Evolutionary conservation across 2,797 vertebrate genomes (phyloP), one percentile per base, ranked within the genome.

Genomic region (Gobio occitaniae): DNA sequence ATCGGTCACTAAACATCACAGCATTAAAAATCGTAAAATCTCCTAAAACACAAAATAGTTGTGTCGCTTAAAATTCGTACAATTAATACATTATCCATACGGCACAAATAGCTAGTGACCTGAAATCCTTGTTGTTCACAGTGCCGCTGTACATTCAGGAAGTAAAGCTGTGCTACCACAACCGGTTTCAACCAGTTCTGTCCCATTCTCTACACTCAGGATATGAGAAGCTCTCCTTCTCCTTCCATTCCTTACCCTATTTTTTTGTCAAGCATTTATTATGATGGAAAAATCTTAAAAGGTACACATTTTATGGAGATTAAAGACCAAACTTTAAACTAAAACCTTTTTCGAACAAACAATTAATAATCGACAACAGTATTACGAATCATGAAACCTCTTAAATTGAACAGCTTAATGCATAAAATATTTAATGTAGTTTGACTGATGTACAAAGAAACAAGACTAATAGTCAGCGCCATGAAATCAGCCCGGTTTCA

Each of bases 121-220:
- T 70, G 6, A 77, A 69, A 78, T 47, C 50, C 21, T 68, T 41
- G 71, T 75, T 75, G 61, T 59, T 56, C 63, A 78, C 50, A 48
- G 48, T 78, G 74, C 36, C 63, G 65, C n/a, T 68, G 48, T 68
- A 10, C 3, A 68, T 29, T 66, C 61, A 84, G 74, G 82, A 84
- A 84, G 82, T 77, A 77, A 75, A 52, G 72, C 82, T 83, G 72
- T 84, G 72, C 61, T 11, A 21, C 25, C 63, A 47, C 65, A 84
- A 65, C 84, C 12, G 56, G 84, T 85, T 85, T 74, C 68, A 80
- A 70, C 76, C 76, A 79, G 66, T 84, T 84, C 76, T 63, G 54
- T 68, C 25, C 29, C 32, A 47, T 48, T 80, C 6, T 74, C 13
- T 69, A 47, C 65, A 84, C 75, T 71, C 25, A 61, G 9, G 29